These are phyloP conservation scores for Larimichthys crocea DNA, from an alignment of 2,113 vertebrate genomes.

Conservation along the genomic window DNA sequence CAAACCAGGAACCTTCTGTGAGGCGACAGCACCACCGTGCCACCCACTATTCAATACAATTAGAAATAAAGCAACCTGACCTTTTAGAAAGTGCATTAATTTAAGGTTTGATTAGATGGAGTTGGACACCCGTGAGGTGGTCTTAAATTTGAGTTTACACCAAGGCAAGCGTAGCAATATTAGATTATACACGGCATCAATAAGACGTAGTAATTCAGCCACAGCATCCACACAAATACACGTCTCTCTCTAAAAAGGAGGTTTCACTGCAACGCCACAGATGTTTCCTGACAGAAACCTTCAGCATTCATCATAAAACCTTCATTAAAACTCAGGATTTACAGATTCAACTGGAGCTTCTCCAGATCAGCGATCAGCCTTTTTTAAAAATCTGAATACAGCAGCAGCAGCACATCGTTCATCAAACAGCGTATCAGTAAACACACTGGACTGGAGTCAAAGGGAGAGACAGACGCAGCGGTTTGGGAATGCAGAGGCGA, in stretches of 20 bases:
- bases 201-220: background rate
- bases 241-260: background rate
- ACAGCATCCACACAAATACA: background rate
- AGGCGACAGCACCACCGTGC: no score
- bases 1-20: no score
- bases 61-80: no score
- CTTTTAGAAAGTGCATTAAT: no score
- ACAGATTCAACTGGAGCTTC: background rate
- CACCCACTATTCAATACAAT: no score
- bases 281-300: background rate
- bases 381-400: background rate
- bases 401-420: background rate
- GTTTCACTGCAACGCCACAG: background rate
- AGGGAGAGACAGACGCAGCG: slow-evolving; percentile 32
- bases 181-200: no score
- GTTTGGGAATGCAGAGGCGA: slow-evolving; percentile 75
- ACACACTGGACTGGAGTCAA: background rate
- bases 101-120: no score
- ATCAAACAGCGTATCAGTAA: background rate
- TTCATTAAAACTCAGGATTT: background rate
- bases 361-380: background rate
- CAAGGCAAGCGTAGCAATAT: no score
- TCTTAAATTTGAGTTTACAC: no score
- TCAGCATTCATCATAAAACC: background rate
- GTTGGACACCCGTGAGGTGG: no score